Conservation (phyloP, 1,140 invertebrate genomes). For the Zaprionus vittiger region DNA sequence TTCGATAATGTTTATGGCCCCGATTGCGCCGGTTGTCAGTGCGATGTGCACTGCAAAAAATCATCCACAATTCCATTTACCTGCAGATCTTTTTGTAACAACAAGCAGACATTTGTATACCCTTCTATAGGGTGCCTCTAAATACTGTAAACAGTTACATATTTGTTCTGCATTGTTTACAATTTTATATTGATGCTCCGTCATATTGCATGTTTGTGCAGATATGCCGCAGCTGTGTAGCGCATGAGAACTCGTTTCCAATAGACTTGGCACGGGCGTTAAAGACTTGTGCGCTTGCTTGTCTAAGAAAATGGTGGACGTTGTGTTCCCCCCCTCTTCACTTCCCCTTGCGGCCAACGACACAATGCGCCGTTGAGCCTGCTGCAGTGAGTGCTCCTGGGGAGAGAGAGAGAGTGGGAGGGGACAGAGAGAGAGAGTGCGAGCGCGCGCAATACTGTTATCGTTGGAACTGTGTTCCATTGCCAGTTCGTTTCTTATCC, state of each 20-base stretch:
- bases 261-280: conserved; percentile 74
- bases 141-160: no score
- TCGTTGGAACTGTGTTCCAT: conserved; percentile 60
- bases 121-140: not conserved
- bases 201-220: not conserved
- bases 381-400: conserved; percentile 47
- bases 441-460: conserved; percentile 48
- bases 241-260: conserved; percentile 66
- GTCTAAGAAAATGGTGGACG: conserved; percentile 55
- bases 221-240: conserved; percentile 16
- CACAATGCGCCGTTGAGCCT: conserved; percentile 49
- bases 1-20: not conserved
- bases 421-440: not conserved
- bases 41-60: no score
- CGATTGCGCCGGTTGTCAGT: not conserved
- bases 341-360: not conserved
- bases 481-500: conserved; percentile 72
- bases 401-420: not conserved
- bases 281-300: conserved; percentile 80
- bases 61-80: no score
- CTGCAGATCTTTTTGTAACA: no score
- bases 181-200: no score
- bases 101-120: not conserved
- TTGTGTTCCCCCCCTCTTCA: not conserved
- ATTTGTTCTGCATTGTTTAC: no score